Base-by-base conservation (phyloP, 2,113 vertebrate species). In the Anhinga anhinga region DNA sequence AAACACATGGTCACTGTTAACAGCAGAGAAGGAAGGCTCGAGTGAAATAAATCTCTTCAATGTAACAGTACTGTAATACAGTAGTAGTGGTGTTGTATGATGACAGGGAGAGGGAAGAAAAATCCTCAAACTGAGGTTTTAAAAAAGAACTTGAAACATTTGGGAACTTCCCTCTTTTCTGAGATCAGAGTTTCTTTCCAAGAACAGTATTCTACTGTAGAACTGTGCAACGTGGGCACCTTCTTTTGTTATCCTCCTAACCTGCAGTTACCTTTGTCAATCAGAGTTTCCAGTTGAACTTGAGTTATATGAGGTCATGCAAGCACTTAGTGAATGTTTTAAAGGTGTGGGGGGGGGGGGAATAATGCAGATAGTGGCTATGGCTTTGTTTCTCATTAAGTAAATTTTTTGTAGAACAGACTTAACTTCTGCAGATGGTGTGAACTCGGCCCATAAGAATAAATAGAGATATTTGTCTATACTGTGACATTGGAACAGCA, bases 191-290 rank as follows among this genome's bases (percentile, higher is more conserved):
- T 21, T 52, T 30, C 22, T 63, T 77, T n/a, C 36, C 44, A 42
- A 76, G 77, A 65, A 5, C 4, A 36, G 3, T 7, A 3, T 69
- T 55, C 3, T 58, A 1, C 21, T 1, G 2, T 15, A 56, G 10
- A 34, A 2, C 16, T 73, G 76, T 78, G 76, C 32, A 49, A 3
- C 26, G 32, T 69, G 61, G 27, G 20, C 20, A 9, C 26, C 30
- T 36, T 12, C 42, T 78, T 12, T 14, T 40, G 7, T 52, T 45
- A 1, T 26, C 49, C 42, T 42, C 53, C 7, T 70, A 13, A 50
- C 16, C 66, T 58, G 47, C 73, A 90, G 30, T 17, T 23, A 36
- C 45, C 42, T 83, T 34, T 38, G 73, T 21, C 32, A 34, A 42
- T 67, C 36, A 44, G 45, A 58, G 27, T 73, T 94, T 69, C 15